These are phyloP conservation scores for Callosobruchus maculatus DNA, from an alignment of 2,888 invertebrate species.

Conservation along the genomic window DNA sequence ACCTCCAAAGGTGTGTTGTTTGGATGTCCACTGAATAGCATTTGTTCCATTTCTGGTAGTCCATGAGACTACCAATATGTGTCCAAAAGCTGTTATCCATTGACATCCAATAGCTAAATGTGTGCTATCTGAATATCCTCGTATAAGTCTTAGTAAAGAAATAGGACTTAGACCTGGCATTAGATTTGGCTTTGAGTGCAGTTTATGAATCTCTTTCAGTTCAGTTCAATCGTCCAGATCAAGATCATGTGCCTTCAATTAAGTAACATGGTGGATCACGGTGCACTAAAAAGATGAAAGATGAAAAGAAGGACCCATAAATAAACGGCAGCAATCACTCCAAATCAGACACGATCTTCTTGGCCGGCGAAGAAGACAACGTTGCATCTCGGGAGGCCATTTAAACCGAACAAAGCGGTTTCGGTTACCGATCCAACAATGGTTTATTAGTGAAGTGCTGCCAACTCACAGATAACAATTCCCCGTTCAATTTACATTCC, in stretches of 20 bases:
- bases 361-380: not conserved
- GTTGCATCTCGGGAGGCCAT: not conserved
- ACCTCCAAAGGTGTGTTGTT: too few relatives aligned
- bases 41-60: too few relatives aligned
- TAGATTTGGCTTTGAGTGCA: too few relatives aligned
- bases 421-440: conserved; percentile 47
- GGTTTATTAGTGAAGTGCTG: conserved; percentile 48
- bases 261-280: not conserved
- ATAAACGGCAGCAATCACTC: not conserved
- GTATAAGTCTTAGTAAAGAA: too few relatives aligned
- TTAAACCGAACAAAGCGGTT: conserved; percentile 33
- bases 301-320: not conserved
- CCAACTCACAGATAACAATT: conserved; percentile 44
- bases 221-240: not conserved
- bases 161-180: too few relatives aligned
- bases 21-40: too few relatives aligned
- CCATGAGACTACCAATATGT: too few relatives aligned
- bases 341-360: not conserved
- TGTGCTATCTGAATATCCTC: too few relatives aligned
- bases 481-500: conserved; percentile 48
- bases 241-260: not conserved
- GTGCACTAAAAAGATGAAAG: not conserved
- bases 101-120: too few relatives aligned
- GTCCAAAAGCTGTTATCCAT: too few relatives aligned
- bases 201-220: too few relatives aligned